Percentiles rank a stretch among this genome's conserved stretches.
phyloP scores from a whole-genome alignment of 2,888 invertebrate genomes.

The Scrobipalpa costella region DNA sequence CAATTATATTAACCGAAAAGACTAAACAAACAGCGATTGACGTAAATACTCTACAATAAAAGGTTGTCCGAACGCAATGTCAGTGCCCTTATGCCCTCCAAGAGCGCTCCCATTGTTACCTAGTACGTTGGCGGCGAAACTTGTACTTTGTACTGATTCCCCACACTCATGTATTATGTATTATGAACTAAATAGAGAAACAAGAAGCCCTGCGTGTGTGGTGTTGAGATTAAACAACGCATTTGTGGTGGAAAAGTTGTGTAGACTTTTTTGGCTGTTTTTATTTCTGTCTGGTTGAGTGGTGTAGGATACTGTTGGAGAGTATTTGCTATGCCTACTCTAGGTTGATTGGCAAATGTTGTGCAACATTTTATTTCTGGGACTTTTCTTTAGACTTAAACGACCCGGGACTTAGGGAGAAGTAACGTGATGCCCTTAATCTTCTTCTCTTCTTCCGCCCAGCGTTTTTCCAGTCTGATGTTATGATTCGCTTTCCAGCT shows the following conservation, averaged over 20 bases:
- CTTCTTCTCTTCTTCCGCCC: no score
- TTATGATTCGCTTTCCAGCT: no score
- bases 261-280: no score
- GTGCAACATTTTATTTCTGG: no score
- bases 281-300: no score
- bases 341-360: no score
- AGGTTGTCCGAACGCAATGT: constrained; percentile 37
- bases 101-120: constrained; percentile 32
- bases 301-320: no score
- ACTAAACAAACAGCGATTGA: constrained; percentile 4
- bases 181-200: constrained; percentile 23
- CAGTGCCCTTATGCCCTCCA: constrained; percentile 32
- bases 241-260: constrained; percentile 30
- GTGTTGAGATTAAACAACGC: constrained; percentile 37
- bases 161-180: constrained; percentile 15
- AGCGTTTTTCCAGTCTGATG: no score
- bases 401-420: no score
- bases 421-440: no score
- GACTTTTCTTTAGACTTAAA: no score
- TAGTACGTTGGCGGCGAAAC: constrained; percentile 2
- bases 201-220: constrained; percentile 29
- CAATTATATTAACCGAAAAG: background rate
- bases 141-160: constrained; percentile 7
- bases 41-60: constrained; percentile 30
- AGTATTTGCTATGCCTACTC: no score